A percentile compares a stretch with the other conserved stretches of the same genome.
Conservation (phyloP, 2,113 vertebrate species). For the Corapipo altera region DNA sequence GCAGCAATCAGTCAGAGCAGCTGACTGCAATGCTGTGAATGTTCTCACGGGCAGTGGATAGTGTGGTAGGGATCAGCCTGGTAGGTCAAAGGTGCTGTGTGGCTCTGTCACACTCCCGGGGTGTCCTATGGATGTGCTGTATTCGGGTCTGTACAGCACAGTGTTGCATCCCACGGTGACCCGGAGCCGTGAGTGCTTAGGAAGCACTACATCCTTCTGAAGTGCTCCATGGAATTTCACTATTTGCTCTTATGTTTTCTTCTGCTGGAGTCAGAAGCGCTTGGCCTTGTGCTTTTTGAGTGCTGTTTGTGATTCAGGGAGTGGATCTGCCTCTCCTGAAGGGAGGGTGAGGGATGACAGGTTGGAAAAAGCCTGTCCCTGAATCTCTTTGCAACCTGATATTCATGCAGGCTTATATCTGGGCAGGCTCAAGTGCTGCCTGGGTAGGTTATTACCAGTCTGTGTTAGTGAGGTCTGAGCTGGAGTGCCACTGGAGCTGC, state of each 20-base stretch:
- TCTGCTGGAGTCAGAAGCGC: background rate
- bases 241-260: background rate
- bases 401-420: background rate
- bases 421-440: background rate
- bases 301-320: background rate
- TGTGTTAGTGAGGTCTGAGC: background rate
- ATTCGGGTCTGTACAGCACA: fast-evolving
- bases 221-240: background rate
- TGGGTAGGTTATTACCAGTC: background rate
- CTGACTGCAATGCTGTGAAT: background rate
- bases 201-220: background rate
- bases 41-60: background rate
- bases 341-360: background rate
- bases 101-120: background rate
- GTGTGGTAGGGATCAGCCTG: background rate
- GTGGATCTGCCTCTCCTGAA: background rate
- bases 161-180: background rate
- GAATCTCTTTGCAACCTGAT: background rate
- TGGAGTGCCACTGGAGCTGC: background rate
- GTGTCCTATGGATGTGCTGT: background rate
- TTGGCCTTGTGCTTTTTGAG: background rate
- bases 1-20: background rate
- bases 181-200: fast-evolving
- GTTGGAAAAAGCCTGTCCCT: background rate
- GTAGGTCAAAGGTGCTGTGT: background rate